Conservation (phyloP, 2,797 vertebrate species). For the Ceryle rudis region DNA sequence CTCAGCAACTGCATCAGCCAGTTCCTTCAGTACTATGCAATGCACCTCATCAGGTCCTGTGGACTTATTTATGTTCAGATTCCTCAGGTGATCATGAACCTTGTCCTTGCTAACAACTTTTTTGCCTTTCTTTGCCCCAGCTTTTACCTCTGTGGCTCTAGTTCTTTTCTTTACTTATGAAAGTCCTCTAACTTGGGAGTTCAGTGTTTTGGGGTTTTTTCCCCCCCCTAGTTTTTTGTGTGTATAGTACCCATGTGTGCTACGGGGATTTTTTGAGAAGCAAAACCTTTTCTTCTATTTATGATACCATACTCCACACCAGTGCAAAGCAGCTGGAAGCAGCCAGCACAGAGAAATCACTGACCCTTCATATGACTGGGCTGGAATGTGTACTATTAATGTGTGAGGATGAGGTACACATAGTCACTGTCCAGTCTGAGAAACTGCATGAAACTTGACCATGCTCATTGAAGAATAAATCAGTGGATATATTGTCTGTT, state of each 20-base stretch:
- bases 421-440: neutral
- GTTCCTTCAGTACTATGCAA: too few relatives aligned
- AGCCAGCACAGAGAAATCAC: neutral
- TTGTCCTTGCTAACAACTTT: neutral
- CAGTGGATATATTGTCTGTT: neutral
- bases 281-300: neutral
- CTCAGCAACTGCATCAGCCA: too few relatives aligned
- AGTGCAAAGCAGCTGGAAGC: neutral
- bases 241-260: neutral
- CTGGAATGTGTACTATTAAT: neutral
- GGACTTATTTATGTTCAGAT: too few relatives aligned
- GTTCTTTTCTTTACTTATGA: neutral
- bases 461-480: neutral
- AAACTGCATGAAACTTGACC: neutral
- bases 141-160: neutral
- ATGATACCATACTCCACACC: neutral
- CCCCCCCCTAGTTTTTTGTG: too few relatives aligned
- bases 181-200: neutral
- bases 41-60: too few relatives aligned
- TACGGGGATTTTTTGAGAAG: neutral
- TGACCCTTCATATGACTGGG: neutral
- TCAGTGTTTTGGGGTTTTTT: too few relatives aligned
- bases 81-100: too few relatives aligned
- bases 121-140: neutral
- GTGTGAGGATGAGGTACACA: neutral